phyloP scores from a whole-genome alignment of 2,888 invertebrate species.

The Acanthopleura granulata region DNA sequence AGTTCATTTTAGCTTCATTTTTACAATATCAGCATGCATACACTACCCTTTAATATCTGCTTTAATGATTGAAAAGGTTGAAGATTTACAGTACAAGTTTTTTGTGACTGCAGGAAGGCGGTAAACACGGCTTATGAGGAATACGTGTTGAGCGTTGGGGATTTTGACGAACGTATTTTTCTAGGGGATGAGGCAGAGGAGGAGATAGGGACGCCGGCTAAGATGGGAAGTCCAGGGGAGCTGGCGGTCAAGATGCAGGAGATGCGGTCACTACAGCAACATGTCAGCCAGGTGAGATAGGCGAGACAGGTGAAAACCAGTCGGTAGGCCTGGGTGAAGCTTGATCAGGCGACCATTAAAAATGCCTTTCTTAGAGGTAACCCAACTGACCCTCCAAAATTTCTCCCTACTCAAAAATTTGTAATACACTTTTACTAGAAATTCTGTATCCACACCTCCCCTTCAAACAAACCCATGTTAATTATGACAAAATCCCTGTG shows the following conservation, averaged over 20 bases:
- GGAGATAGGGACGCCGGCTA: constrained; percentile 74
- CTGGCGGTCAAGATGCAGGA: constrained; percentile 62
- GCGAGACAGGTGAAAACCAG: background rate
- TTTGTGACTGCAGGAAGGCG: constrained; percentile 74
- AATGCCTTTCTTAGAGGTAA: no score
- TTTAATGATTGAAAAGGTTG: no score
- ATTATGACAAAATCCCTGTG: no score
- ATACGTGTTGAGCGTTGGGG: constrained; percentile 89
- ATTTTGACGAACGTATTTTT: constrained; percentile 97
- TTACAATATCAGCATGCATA: background rate
- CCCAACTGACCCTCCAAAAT: no score
- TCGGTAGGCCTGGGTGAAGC: no score
- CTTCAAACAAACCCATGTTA: no score
- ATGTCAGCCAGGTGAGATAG: constrained; percentile 52
- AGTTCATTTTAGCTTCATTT: no score
- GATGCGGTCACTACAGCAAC: constrained; percentile 59
- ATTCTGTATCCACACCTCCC: no score
- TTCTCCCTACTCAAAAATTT: no score
- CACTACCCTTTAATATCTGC: background rate
- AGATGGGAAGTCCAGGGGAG: constrained; percentile 36
- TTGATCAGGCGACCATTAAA: no score
- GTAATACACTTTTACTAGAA: no score
- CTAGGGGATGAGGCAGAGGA: constrained; percentile 79
- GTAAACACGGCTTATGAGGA: constrained; percentile 91
- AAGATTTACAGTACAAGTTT: background rate